Evolutionary conservation across 2,888 invertebrate species (phyloP).

Genomic region (Sericinus montela): DNA sequence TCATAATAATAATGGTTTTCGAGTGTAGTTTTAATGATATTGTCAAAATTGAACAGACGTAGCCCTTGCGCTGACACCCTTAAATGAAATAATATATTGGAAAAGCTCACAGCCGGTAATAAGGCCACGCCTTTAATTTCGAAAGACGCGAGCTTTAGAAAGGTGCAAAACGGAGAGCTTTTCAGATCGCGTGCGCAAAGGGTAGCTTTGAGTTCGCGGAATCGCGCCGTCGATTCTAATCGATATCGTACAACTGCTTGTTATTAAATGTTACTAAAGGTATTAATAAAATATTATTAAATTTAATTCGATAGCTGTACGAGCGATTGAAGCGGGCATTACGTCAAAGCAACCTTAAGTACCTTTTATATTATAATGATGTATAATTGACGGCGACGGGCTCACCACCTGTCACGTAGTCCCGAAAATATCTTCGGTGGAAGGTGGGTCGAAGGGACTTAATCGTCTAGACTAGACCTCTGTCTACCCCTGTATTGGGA

Average conservation of each 20-base stretch:
- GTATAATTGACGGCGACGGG: no score
- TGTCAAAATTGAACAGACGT: no score
- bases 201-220: conserved; percentile 31
- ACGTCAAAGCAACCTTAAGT: background rate
- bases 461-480: no score
- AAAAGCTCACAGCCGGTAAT: background rate
- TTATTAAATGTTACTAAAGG: conserved; percentile 41
- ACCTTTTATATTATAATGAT: background rate
- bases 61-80: no score
- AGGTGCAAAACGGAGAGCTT: conserved; percentile 23
- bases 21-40: no score
- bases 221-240: conserved; percentile 46
- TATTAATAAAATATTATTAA: conserved; percentile 36
- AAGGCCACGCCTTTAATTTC: conserved; percentile 5
- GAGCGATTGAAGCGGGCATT: conserved; percentile 14
- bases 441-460: no score
- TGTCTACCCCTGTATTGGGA: no score
- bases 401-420: no score
- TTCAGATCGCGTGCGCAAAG: conserved; percentile 32
- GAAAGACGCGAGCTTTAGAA: conserved; percentile 7
- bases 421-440: no score
- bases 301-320: conserved; percentile 36
- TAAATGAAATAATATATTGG: no score
- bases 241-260: conserved; percentile 41
- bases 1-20: no score